Conservation (phyloP, 2,888 invertebrate genomes). For the Agrochola lychnidis region DNA sequence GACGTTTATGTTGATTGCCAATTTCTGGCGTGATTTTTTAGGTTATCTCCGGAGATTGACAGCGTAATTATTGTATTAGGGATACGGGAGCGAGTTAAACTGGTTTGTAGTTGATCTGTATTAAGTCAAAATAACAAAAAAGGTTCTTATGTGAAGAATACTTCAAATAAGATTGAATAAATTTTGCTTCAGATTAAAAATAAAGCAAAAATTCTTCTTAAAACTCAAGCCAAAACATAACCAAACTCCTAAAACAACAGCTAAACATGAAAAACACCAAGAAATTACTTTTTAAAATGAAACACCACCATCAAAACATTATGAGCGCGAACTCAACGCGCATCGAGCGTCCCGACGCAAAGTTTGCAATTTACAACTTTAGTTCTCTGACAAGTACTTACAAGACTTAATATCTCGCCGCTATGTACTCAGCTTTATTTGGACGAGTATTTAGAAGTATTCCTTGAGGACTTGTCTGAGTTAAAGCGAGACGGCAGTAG, state of each 20-base stretch:
- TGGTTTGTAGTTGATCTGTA: slow-evolving; percentile 5
- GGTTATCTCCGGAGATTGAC: slow-evolving; percentile 51
- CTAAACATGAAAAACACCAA: slow-evolving; percentile 45
- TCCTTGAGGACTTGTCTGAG: slow-evolving; percentile 57
- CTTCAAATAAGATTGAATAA: neutral
- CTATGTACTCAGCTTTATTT: slow-evolving; percentile 74
- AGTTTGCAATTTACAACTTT: slow-evolving; percentile 72
- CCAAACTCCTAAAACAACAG: slow-evolving; percentile 28
- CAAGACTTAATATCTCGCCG: slow-evolving; percentile 66
- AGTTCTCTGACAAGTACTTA: slow-evolving; percentile 71
- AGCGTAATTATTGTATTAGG: slow-evolving; percentile 55
- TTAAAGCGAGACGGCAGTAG: slow-evolving; percentile 8
- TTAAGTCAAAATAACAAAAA: neutral
- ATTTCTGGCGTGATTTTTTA: slow-evolving; percentile 67
- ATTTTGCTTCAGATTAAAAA: slow-evolving; percentile 4
- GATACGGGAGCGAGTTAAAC: slow-evolving; percentile 4
- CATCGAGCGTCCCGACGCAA: slow-evolving; percentile 62
- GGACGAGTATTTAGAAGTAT: slow-evolving; percentile 72
- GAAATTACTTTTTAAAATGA: slow-evolving; percentile 60
- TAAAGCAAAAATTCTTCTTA: neutral
- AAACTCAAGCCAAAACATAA: slow-evolving; percentile 14
- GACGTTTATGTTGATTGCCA: slow-evolving; percentile 75
- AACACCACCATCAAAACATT: slow-evolving; percentile 66
- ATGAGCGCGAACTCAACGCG: slow-evolving; percentile 60
- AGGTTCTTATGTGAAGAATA: neutral